Base-by-base conservation (phyloP, 1,140 invertebrate genomes). In the Hyles vespertilio region DNA sequence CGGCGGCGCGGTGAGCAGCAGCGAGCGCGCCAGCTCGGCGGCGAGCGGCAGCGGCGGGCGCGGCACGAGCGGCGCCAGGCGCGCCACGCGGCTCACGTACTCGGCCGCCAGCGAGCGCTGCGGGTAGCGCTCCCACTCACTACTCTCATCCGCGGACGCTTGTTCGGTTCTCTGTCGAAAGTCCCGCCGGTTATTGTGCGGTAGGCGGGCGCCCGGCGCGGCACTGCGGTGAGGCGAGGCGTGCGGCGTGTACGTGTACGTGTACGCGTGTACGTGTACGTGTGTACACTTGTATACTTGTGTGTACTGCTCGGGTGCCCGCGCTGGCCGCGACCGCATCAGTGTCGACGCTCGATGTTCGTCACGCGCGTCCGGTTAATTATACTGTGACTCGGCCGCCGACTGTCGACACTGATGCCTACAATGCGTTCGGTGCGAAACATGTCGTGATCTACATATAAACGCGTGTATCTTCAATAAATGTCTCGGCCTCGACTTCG, bases 81-180 rank as follows among this genome's bases (percentile, higher is more conserved):
- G 74, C 53, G 63, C 70, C 1, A 81, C 61, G 43, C 84, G 77
- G 49, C 70, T 64, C 53, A 85, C 60, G 71, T 87, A 85, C 71
- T 85, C 81, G 12, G 70, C 74, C 40, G 72, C 75, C 12, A 79
- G 64, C 52, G 60, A 51, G 43, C 65, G 70, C 51, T 59, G 54
- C 11, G 10, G 48, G 34, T 11, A 43, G 36, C 58, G 46, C 58
- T 51, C 55, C 12, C 50, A 48, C 44, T 44, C 53, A 11, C 52
- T 47, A 40, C 53, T 56, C 40, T 52, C n/a, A 44, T 32, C 11
- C 52, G 43, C 52, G 50, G 46, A 5, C 32, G 33, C 34, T 32
- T 9, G 46, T 12, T 47, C 56, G 56, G 22, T n/a, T 45, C 58
- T 69, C 67, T 69, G 67, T 59, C 61, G 54, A 65, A 63, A 62